phyloP scores from a whole-genome alignment of 2,797 vertebrate genomes.

The Diceros bicornis region DNA sequence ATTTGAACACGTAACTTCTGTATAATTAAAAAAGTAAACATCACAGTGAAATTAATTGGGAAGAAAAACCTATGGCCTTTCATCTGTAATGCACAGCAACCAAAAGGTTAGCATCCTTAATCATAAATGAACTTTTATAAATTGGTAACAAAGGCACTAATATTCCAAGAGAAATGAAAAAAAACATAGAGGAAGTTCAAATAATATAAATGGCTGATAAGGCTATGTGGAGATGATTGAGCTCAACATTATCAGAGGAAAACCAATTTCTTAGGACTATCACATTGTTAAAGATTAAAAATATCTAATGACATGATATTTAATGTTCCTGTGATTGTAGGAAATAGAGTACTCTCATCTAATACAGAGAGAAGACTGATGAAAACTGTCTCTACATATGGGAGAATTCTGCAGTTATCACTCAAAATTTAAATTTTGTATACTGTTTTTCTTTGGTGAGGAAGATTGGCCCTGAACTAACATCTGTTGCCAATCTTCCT shows the following conservation, averaged over 20 bases:
- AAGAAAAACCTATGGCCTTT: background rate
- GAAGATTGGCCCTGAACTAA: no score
- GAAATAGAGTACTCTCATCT: background rate
- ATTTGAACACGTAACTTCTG: background rate
- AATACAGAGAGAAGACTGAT: background rate
- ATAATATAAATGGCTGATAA: conserved; percentile 50
- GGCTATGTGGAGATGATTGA: conserved; percentile 39
- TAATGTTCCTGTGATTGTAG: background rate
- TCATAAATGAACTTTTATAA: conserved; percentile 43
- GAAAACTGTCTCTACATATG: background rate
- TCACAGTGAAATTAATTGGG: conserved; percentile 30
- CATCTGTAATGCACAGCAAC: background rate
- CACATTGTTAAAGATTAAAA: conserved; percentile 21
- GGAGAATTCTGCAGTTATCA: background rate
- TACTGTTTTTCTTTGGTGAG: background rate
- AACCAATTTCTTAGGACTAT: conserved; percentile 47
- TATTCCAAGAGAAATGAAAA: conserved; percentile 25
- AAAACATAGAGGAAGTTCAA: conserved; percentile 49
- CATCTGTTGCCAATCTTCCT: no score
- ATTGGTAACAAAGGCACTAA: conserved; percentile 31
- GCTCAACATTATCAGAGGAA: conserved; percentile 14
- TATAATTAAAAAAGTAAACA: conserved; percentile 1
- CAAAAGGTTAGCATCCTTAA: conserved; percentile 49
- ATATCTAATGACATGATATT: background rate
- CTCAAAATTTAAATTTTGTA: background rate